Evolutionary conservation across 2,113 vertebrate species (phyloP), one percentile per base, ranked within the genome.

Genomic region (Raphicerus campestris): DNA sequence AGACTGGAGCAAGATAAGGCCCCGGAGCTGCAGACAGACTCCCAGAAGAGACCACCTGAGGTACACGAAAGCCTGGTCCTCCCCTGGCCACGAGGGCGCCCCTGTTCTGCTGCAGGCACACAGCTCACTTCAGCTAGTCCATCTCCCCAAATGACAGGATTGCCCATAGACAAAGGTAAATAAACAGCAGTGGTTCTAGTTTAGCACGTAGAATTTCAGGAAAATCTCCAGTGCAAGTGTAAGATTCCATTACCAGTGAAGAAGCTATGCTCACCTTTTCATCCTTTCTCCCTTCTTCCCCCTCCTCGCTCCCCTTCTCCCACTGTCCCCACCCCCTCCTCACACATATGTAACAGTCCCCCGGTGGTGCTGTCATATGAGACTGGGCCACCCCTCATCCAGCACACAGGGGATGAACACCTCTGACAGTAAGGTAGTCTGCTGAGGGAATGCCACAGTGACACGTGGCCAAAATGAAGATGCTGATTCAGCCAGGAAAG

Each of bases 21-120:
- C 26, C 32, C 42, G 1, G 3, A 39, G 4, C 1, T 51, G 2
- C 15, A 19, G 10, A 45, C 7, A 60, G 2, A 8, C 10, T 30
- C 24, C 28, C 14, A 26, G 15, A 58, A 77, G 3, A 78, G 22
- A 78, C n/a, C 14, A 6, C 20, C 20, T 86, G 2, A 17, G 10
- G 3, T 20, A 56, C 24, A 10, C 0, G 9, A n/a, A 91, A 70
- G 7, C 39, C 45, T 53, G n/a, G 10, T 5, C 14, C 30, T 53
- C 51, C 47, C 77, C 10, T 39, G 32, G 42, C 8, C 14, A 0
- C 8, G 15, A 92, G 53, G 42, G 10, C 9, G 87, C 9, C 39
- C 77, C 10, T 51, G 19, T 1, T 53, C 14, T 45, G 28, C 32
- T n/a, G 49, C 35, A 39, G 30, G 2, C 20, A 19, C 19, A 35